Evolutionary conservation across 2,797 vertebrate genomes (phyloP), one percentile per base, ranked within the genome.

Genomic region (Xenops minutus): DNA sequence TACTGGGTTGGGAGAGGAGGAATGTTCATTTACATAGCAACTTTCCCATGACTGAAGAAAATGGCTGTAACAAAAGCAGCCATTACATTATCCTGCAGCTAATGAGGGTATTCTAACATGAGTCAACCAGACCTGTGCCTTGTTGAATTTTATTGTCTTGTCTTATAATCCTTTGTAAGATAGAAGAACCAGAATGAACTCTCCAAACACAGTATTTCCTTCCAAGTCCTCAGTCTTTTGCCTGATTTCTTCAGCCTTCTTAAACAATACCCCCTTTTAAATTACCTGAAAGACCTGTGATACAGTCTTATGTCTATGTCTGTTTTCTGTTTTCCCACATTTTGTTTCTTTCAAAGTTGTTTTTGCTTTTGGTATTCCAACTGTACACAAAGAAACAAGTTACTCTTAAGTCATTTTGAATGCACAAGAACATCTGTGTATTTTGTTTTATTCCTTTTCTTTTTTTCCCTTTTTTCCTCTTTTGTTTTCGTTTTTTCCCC

Each of bases 241-340:
- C 43, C 37, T 62, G 30, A 43, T 91, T 96, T 93, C 58, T 72
- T 73, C 69, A 81, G 14, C 6, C 8, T 73, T 85, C 27, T 76
- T 73, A 43, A 61, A 88, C 71, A 95, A 61, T 69, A 67, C 34
- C 5, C 2, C 2, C 62, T 58, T 91, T 91, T 59, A 78, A 74
- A 91, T 83, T 88, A 94, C 92, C 91, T 94, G 77, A 52, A 88
- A 86, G 48, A 34, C 69, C 66, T 90, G 54, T 52, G 62, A 72
- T 69, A 27, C 18, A 29, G 9, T 83, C 76, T 55, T 51, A 21
- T 63, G 23, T 69, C 20, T 2, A 14, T 2, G 9, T 58, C 64
- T 91, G 82, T 92, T 96, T 97, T 95, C 96, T 97, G 95, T 95
- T 96, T 95, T 94, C 52, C 82, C 84, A 82, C 79, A 30, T 87